Evolutionary conservation across 2,797 vertebrate species (phyloP).

Genomic region (Sphenopsis melanotis): DNA sequence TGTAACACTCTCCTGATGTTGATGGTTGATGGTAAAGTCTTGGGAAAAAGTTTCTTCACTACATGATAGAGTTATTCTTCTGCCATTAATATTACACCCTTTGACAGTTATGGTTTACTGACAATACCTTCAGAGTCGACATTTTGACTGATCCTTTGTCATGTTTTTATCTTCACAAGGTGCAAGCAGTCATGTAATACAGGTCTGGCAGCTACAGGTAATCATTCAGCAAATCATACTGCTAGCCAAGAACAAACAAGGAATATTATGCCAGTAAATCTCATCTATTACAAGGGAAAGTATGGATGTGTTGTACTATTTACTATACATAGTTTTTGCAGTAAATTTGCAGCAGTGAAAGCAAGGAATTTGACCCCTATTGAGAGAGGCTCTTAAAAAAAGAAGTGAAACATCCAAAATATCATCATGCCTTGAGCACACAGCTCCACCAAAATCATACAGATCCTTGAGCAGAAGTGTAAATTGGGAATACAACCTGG

Average conservation of each 20-base stretch:
- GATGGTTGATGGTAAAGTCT: not conserved
- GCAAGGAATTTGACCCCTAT: not conserved
- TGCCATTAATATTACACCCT: not conserved
- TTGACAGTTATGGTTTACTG: slow-evolving; percentile 4
- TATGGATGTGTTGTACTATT: not conserved
- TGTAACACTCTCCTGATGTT: not conserved
- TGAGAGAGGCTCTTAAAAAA: not conserved
- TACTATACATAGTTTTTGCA: not conserved
- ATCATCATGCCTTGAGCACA: not conserved
- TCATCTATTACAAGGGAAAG: not conserved
- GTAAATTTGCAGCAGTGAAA: not conserved
- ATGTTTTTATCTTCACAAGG: not conserved
- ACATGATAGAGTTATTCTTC: not conserved
- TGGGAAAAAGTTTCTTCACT: not conserved
- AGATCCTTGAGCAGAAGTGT: not conserved
- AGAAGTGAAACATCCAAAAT: not conserved
- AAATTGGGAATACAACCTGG: not conserved
- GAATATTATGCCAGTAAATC: not conserved
- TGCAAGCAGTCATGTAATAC: not conserved
- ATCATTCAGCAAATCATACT: slow-evolving; percentile 12
- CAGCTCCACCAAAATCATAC: not conserved
- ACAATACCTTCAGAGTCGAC: not conserved
- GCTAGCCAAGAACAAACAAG: slow-evolving; percentile 34
- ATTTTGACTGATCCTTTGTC: slow-evolving; percentile 17
- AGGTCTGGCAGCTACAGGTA: slow-evolving; percentile 32